phyloP scores from a whole-genome alignment of 2,113 vertebrate species.

The Nothoprocta pentlandii region DNA sequence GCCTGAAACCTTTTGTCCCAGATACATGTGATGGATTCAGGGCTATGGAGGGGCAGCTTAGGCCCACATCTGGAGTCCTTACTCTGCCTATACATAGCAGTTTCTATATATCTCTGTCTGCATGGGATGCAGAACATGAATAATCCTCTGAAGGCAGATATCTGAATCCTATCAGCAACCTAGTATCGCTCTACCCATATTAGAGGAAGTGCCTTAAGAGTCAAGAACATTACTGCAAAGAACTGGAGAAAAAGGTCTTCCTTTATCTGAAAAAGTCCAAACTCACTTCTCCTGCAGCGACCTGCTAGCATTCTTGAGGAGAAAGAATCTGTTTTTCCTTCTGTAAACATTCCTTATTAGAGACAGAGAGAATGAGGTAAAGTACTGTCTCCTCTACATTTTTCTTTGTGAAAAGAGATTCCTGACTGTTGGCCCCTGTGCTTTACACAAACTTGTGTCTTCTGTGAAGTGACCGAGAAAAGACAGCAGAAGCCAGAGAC shows the following conservation, averaged over 20 bases:
- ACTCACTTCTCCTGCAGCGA: background rate
- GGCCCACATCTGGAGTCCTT: background rate
- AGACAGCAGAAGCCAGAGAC: background rate
- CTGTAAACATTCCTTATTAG: background rate
- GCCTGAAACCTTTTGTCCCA: background rate
- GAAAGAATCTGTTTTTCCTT: background rate
- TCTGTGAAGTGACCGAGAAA: background rate
- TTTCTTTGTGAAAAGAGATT: background rate
- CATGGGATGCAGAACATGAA: background rate
- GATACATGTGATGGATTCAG: rapidly evolving
- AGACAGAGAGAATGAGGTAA: background rate
- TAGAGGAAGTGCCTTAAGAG: background rate
- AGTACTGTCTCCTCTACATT: background rate
- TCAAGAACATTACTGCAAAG: background rate
- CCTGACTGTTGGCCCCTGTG: background rate
- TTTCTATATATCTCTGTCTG: background rate
- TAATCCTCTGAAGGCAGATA: background rate
- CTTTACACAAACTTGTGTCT: background rate
- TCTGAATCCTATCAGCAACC: background rate
- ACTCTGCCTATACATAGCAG: background rate
- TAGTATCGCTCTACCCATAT: too few relatives aligned
- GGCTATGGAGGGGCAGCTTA: background rate
- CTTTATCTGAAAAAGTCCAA: background rate
- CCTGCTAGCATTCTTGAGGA: background rate
- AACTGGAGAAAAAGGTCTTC: background rate